These are phyloP conservation scores for Micromussa lordhowensis DNA, from an alignment of 92 coral and sea anemone species.

Conservation along the genomic window DNA sequence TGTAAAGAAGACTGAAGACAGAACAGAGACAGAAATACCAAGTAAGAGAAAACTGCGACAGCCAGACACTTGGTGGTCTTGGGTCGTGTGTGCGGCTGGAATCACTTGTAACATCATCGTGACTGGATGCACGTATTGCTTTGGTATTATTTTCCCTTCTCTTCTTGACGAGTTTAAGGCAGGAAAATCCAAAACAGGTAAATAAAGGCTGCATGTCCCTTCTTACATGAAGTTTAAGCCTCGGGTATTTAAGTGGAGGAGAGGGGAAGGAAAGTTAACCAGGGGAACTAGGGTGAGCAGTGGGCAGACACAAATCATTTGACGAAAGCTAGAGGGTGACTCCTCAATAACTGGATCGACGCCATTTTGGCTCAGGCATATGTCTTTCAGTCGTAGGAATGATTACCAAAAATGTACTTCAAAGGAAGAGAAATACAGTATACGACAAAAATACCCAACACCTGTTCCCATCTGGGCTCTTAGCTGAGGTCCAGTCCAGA, in stretches of 20 bases:
- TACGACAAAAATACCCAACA: too few species aligned
- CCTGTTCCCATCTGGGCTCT: too few species aligned
- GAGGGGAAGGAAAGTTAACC: background rate
- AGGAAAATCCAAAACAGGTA: conserved; percentile 66
- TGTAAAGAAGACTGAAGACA: background rate
- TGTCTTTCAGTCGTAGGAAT: background rate
- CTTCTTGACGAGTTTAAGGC: conserved; percentile 54
- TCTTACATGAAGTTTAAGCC: background rate
- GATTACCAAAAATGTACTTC: background rate
- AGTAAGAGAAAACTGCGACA: conserved; percentile 16
- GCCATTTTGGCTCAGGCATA: too few species aligned
- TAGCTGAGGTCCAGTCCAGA: too few species aligned
- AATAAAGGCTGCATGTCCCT: background rate
- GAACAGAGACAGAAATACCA: background rate
- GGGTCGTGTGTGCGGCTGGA: conserved; percentile 59
- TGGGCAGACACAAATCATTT: background rate
- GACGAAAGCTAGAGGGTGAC: background rate
- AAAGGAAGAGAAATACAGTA: background rate
- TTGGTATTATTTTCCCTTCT: conserved; percentile 47
- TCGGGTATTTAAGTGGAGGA: background rate
- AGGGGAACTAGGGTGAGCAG: background rate
- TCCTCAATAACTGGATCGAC: background rate
- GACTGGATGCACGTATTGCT: conserved; percentile 35
- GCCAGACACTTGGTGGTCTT: conserved; percentile 52
- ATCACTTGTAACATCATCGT: conserved; percentile 30